Evolutionary conservation across 2,113 vertebrate genomes (phyloP).

Genomic region (Pollimyrus isidori): DNA sequence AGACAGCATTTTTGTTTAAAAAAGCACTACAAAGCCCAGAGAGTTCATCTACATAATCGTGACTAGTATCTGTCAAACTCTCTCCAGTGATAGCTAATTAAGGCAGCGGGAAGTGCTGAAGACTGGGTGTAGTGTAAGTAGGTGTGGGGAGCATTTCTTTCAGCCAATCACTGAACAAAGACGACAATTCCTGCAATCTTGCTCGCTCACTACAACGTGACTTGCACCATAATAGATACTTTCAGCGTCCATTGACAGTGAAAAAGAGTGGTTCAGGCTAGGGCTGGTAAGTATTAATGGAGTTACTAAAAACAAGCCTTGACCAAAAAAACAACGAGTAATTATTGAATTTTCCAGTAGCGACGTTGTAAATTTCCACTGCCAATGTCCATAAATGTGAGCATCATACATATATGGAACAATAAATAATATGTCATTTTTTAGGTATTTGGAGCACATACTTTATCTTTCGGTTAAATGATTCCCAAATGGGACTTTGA

Average conservation of each 20-base stretch:
- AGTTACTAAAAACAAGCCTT: not conserved
- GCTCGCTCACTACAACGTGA: constrained; percentile 65
- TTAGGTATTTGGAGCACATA: not conserved
- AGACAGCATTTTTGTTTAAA: constrained; percentile 27
- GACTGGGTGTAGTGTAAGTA: constrained; percentile 52
- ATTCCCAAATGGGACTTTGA: not conserved
- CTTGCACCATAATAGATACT: constrained; percentile 58
- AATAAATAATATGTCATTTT: not conserved
- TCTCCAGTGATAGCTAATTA: constrained; percentile 70
- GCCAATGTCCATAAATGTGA: not conserved
- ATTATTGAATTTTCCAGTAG: not conserved
- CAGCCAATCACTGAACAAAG: constrained; percentile 63
- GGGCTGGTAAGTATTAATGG: constrained; percentile 23
- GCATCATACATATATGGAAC: not conserved
- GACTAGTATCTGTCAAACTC: constrained; percentile 61
- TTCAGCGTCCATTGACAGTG: constrained; percentile 46
- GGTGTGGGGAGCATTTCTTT: constrained; percentile 58
- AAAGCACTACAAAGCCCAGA: constrained; percentile 38
- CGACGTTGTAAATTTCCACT: not conserved
- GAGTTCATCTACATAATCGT: constrained; percentile 61
- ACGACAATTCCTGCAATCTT: constrained; percentile 61
- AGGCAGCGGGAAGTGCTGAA: constrained; percentile 56
- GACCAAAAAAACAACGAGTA: not conserved
- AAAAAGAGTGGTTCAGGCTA: constrained; percentile 37
- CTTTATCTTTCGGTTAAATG: not conserved